Base-by-base conservation (phyloP, 2,888 invertebrate genomes). In the Hyppa rectilinea region DNA sequence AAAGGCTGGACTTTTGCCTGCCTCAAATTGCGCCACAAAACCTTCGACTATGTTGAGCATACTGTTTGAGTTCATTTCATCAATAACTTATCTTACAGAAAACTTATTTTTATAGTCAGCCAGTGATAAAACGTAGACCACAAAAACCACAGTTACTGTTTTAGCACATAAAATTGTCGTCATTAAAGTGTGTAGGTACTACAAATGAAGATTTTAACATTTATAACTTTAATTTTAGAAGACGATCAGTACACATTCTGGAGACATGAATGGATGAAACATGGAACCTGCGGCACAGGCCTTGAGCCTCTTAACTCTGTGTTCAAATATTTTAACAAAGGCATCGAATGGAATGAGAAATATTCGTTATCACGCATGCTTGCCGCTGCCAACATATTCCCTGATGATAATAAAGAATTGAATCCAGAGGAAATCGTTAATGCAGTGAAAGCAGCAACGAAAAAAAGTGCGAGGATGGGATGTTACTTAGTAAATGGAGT, bases 141-240 rank as follows among this genome's bases (percentile, higher is more conserved):
- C n/a, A n/a, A n/a, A n/a, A n/a, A n/a, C n/a, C n/a, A n/a, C n/a
- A n/a, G n/a, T n/a, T n/a, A n/a, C n/a, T n/a, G n/a, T n/a, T n/a
- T n/a, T n/a, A n/a, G n/a, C n/a, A n/a, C n/a, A n/a, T n/a, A n/a
- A n/a, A n/a, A n/a, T n/a, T n/a, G n/a, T n/a, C n/a, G n/a, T n/a
- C n/a, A n/a, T n/a, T n/a, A n/a, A n/a, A n/a, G n/a, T n/a, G n/a
- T n/a, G n/a, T n/a, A n/a, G n/a, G n/a, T n/a, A n/a, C n/a, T n/a
- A n/a, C n/a, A n/a, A n/a, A n/a, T n/a, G n/a, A n/a, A n/a, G n/a
- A n/a, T n/a, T n/a, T n/a, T n/a, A n/a, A 45, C n/a, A 5, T 10
- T 45, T 4, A 5, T 89, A 31, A 49, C 12, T 14, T 50, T 23
- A 26, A n/a, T 65, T 65, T n/a, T 60, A 65, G 65, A 23, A 12